A percentile compares a stretch with the other conserved stretches of the same genome.
phyloP scores from a whole-genome alignment of 2,888 invertebrate species.

The Salticus scenicus region DNA sequence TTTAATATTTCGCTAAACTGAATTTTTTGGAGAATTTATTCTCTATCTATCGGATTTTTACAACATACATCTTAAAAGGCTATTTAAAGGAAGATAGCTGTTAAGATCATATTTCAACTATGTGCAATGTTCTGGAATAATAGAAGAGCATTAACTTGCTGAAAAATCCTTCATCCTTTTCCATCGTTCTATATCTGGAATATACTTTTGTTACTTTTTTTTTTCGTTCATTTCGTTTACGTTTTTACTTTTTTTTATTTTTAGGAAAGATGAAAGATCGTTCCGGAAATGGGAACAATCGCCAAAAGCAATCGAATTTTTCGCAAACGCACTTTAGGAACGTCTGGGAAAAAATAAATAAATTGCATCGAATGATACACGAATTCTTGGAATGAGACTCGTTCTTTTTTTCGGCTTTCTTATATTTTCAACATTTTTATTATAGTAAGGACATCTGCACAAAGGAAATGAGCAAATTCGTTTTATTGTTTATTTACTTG shows the following conservation, averaged over 20 bases:
- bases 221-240: conserved; percentile 41
- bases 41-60: neutral
- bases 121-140: conserved; percentile 65
- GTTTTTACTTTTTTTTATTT: conserved; percentile 37
- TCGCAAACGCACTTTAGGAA: conserved; percentile 39
- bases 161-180: conserved; percentile 33
- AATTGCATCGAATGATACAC: conserved; percentile 19
- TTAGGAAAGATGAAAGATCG: conserved; percentile 52
- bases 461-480: conserved; percentile 12
- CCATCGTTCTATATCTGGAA: conserved; percentile 41
- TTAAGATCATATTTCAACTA: conserved; percentile 60
- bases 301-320: conserved; percentile 58
- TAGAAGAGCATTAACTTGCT: conserved; percentile 58
- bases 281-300: conserved; percentile 63
- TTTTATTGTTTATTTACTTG: conserved; percentile 2
- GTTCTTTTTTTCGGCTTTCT: conserved; percentile 1
- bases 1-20: too few relatives aligned
- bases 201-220: conserved; percentile 47
- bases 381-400: conserved; percentile 26
- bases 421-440: conserved; percentile 11
- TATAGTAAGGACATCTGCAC: conserved; percentile 2
- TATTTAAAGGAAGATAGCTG: conserved; percentile 19
- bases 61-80: neutral
- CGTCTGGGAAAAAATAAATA: conserved; percentile 11
- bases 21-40: too few relatives aligned